These are phyloP conservation scores for Rhinoptilus africanus DNA, from an alignment of 2,113 vertebrate species.

Conservation along the genomic window DNA sequence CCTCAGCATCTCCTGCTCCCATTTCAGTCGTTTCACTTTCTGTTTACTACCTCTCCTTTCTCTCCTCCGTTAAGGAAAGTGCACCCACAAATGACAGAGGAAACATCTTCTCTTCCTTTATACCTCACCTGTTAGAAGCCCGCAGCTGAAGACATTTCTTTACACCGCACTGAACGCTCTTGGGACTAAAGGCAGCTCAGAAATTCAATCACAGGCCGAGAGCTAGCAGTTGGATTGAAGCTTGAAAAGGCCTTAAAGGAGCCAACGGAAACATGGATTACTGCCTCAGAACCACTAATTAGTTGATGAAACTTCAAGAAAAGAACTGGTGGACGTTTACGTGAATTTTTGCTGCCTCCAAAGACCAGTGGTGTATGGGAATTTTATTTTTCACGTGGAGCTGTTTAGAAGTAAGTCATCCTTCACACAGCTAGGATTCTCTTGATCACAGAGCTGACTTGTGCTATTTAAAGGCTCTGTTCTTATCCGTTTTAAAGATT, in stretches of 20 bases:
- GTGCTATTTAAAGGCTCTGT: neutral
- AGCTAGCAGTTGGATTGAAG: neutral
- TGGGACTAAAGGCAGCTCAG: constrained; percentile 4
- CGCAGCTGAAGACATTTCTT: neutral
- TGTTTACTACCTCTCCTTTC: neutral
- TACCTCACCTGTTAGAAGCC: neutral
- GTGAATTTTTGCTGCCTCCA: neutral
- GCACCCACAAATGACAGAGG: neutral
- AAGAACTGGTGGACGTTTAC: neutral
- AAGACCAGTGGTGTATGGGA: neutral
- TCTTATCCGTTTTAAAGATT: neutral
- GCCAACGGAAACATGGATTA: neutral
- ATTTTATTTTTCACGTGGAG: neutral
- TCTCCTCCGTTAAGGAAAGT: neutral
- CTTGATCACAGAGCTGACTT: neutral
- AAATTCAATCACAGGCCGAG: neutral
- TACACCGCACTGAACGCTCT: neutral
- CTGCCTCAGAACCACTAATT: neutral
- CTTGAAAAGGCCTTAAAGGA: constrained; percentile 20
- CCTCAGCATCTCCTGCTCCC: neutral
- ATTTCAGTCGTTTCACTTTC: neutral
- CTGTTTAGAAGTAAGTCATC: neutral
- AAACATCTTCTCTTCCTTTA: neutral
- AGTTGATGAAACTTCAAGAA: neutral
- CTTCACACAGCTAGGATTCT: neutral